Evolutionary conservation across 2,113 vertebrate species (phyloP), one percentile per base, ranked within the genome.

Genomic region (Drymodes brunneopygia): DNA sequence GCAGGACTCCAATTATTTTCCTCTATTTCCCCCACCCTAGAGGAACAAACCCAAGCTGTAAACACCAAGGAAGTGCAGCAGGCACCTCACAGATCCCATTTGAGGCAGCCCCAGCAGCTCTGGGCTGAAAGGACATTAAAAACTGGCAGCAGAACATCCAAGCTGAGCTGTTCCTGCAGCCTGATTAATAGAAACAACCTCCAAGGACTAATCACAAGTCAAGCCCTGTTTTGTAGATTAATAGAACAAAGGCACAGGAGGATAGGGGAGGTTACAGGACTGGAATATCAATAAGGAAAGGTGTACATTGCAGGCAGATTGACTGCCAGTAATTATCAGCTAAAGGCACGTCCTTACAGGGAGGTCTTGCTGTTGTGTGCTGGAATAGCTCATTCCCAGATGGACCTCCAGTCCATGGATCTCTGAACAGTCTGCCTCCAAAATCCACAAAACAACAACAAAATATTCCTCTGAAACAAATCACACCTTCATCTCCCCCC

Each of bases 151-250:
- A 97, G 97, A 97, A 96, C 97, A 70, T 92, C 90, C 84, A 89
- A 95, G 92, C 16, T 69, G 90, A 97, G 92, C 95, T 98, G 97
- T 95, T 98, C 78, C 78, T 97, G 97, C 97, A 98, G 97, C 86
- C 98, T 98, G 97, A 98, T 98, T 98, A 98, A 98, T 91, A 98
- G 97, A 97, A 98, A 97, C 97, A 97, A 97, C 97, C 97, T 98
- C 97, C 64, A 65, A 98, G 97, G 97, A 97, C 97, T 98, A 98
- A 98, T 98, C 97, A 96, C 97, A 97, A 97, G 93, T 96, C 85
- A 36, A 97, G 97, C 97, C 95, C 97, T 97, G 97, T 97, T 98
- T 97, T 97, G 95, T 97, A 97, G 97, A 98, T 97, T 97, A 98
- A 97, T 94, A 98, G 98, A 98, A 98, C 97, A 98, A 97, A 98